A percentile compares a stretch with the other conserved stretches of the same genome.
phyloP scores from a whole-genome alignment of 2,113 vertebrate genomes.

The Redunca redunca region DNA sequence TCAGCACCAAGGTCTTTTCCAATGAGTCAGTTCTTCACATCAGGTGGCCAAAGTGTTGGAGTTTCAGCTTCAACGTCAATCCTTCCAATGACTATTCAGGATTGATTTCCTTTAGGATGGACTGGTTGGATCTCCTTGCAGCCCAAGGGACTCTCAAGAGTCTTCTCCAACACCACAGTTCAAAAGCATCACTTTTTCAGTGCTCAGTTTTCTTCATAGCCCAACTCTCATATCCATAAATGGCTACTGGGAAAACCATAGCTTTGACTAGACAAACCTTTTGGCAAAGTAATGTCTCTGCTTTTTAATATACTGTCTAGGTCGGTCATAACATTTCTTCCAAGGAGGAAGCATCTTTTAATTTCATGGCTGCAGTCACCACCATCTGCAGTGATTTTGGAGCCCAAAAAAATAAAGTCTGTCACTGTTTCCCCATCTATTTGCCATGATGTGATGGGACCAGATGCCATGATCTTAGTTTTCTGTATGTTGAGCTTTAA shows the following conservation, averaged over 20 bases:
- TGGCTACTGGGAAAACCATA: not conserved
- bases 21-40: not conserved
- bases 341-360: not conserved
- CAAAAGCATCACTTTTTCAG: not conserved
- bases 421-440: not conserved
- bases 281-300: not conserved
- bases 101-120: not conserved
- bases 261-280: not conserved
- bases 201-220: not conserved
- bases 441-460: not conserved
- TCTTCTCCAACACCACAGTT: not conserved
- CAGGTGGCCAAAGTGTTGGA: not conserved
- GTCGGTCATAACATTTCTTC: not conserved
- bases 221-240: not conserved
- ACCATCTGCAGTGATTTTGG: not conserved
- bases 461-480: not conserved
- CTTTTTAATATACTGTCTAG: not conserved
- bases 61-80: not conserved
- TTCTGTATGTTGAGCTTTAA: not conserved
- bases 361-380: not conserved
- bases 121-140: not conserved
- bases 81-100: not conserved
- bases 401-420: rapidly evolving
- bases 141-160: not conserved
- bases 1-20: not conserved